A percentile compares a stretch with the other conserved stretches of the same genome.
phyloP scores from a whole-genome alignment of 2,888 invertebrate genomes.

The Amphiduros pacificus region DNA sequence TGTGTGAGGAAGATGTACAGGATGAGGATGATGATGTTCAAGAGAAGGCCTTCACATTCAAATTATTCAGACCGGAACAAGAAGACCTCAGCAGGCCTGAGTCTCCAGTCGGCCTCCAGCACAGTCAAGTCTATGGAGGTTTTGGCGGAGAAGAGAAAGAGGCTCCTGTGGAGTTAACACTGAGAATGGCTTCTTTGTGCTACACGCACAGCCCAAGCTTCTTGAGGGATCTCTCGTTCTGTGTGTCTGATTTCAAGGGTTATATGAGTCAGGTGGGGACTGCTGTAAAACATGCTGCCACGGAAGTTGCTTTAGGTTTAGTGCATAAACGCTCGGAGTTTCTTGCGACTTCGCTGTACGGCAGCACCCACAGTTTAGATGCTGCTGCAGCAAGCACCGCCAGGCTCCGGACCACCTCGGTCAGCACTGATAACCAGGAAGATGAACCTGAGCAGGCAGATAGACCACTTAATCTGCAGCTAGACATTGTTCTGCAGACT shows the following conservation, averaged over 20 bases:
- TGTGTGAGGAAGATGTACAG: not conserved
- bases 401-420: not conserved
- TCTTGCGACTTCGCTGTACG: slow-evolving; percentile 31
- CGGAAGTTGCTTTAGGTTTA: slow-evolving; percentile 89
- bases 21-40: not conserved
- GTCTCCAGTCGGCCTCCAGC: not conserved
- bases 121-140: not conserved
- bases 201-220: slow-evolving; percentile 90
- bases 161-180: not conserved
- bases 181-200: slow-evolving; percentile 86
- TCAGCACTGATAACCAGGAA: slow-evolving; percentile 2
- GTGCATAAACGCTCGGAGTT: slow-evolving; percentile 42
- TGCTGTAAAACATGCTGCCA: slow-evolving; percentile 86
- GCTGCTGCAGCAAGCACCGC: slow-evolving; percentile 15
- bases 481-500: slow-evolving; percentile 83
- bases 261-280: slow-evolving; percentile 82
- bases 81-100: not conserved
- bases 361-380: slow-evolving; percentile 25
- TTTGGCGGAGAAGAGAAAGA: not conserved
- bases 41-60: slow-evolving; percentile 28
- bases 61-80: slow-evolving; percentile 1
- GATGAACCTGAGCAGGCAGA: not conserved
- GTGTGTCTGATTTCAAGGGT: slow-evolving; percentile 87
- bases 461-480: slow-evolving; percentile 3
- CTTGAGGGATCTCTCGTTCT: slow-evolving; percentile 81